phyloP scores from a whole-genome alignment of 2,797 vertebrate genomes.

The Chrosomus eos region DNA sequence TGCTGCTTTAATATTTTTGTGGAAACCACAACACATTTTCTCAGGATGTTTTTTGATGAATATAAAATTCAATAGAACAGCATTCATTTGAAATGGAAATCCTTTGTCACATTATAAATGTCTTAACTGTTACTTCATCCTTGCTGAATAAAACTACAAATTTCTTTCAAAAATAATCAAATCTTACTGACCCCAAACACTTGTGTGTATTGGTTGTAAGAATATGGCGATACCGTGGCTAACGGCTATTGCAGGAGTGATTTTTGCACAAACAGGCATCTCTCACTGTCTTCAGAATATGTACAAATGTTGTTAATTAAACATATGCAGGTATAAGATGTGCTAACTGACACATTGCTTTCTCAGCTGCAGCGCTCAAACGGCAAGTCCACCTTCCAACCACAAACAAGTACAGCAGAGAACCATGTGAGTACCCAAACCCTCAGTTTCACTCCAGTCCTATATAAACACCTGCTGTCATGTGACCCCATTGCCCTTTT shows the following conservation, averaged over 20 bases:
- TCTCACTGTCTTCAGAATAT: background rate
- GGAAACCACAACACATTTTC: background rate
- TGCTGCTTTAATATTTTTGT: background rate
- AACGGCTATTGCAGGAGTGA: background rate
- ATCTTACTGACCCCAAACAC: no score
- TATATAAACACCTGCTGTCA: background rate
- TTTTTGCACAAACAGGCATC: background rate
- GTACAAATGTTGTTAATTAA: background rate
- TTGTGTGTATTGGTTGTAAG: background rate
- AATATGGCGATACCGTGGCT: background rate
- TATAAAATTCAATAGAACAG: background rate
- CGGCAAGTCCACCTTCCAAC: constrained; percentile 81
- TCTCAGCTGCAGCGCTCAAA: constrained; percentile 77
- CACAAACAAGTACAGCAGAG: constrained; percentile 84
- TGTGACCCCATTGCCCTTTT: background rate
- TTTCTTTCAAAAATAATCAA: background rate
- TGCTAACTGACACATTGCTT: constrained; percentile 11
- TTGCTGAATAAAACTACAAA: background rate
- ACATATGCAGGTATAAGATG: background rate
- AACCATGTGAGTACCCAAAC: constrained; percentile 76
- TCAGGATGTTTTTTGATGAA: background rate
- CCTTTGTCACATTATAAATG: background rate
- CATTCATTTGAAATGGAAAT: background rate
- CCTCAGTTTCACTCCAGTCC: background rate
- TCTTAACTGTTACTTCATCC: background rate